Evolutionary conservation across 2,113 vertebrate species (phyloP).

Genomic region (Pterocles gutturalis): DNA sequence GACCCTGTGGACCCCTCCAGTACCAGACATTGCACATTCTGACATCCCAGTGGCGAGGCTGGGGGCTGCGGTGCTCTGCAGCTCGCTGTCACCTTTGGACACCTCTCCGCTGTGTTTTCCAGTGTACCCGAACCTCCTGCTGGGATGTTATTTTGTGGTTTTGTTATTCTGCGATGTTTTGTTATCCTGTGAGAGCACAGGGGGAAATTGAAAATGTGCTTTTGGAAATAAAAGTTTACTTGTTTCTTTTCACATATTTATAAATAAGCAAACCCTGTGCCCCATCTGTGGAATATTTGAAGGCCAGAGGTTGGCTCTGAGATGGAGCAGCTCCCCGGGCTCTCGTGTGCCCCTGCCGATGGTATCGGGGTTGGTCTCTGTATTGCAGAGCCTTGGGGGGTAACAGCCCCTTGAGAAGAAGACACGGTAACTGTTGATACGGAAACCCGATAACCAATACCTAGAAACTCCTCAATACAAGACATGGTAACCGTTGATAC

Average conservation of each 20-base stretch:
- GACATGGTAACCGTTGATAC: accelerated
- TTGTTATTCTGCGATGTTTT: background rate
- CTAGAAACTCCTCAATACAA: too few relatives aligned
- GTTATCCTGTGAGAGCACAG: background rate
- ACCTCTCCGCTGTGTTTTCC: background rate
- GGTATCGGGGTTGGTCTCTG: background rate
- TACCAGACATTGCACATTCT: accelerated
- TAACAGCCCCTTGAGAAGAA: background rate
- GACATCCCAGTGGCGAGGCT: background rate
- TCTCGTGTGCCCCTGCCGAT: accelerated
- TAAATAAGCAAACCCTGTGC: accelerated
- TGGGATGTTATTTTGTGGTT: background rate
- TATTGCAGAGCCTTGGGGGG: background rate
- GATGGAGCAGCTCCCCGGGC: background rate
- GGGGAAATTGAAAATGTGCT: accelerated
- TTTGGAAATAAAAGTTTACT: background rate
- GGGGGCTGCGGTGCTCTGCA: background rate
- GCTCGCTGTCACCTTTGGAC: background rate
- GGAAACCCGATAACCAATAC: background rate
- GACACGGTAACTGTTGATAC: accelerated
- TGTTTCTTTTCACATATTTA: background rate
- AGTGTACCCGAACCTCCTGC: background rate
- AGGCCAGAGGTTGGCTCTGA: accelerated
- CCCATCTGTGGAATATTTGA: background rate
- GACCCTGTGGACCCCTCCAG: accelerated